Evolutionary conservation across 2,113 vertebrate species (phyloP), one percentile per base, ranked within the genome.

Genomic region (Ammodytes dubius): DNA sequence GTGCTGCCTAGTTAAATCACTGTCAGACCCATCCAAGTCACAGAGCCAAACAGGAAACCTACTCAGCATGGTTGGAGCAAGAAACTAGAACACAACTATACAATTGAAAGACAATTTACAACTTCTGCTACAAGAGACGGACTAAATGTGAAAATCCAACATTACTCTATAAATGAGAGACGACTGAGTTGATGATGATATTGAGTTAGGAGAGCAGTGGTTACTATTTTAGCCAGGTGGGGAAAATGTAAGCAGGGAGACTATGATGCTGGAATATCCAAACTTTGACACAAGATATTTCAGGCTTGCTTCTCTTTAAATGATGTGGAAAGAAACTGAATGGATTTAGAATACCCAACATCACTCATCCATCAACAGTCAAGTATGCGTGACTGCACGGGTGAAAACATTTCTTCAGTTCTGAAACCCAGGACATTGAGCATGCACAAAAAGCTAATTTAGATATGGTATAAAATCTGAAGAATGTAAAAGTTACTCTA

Each of bases 381-480:
- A 75, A 70, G 50, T 17, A 7, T 71, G 57, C 4, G 11, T 60
- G 3, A 17, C 49, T 40, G 37, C 11, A 52, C 13, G 39, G n/a
- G 14, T 43, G 8, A 53, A 54, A 53, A 13, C 10, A 13, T 50
- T 7, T 56, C 43, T 13, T 1, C 0, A 45, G 9, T 49, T 74
- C 15, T 6, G 14, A 54, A 50, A 65, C 68, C 0, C 13, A 52
- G 53, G 46, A 66, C 15, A 77, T 52, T 17, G 5, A 70, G 83
- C 85, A 76, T 9, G 7, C 1, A 77, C 43, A 74, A 53, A 45
- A 86, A 65, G n/a, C 39, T 60, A 84, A 93, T 86, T 74, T 85
- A 27, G 65, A 91, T 86, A 91, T 87, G 82, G 85, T 89, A 89
- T 73, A 79, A 89, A 92, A 91, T 92, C 85, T 87, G 85, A 92